Evolutionary conservation across 2,797 vertebrate genomes (phyloP).

Genomic region (Poeciliopsis paucimaculata): DNA sequence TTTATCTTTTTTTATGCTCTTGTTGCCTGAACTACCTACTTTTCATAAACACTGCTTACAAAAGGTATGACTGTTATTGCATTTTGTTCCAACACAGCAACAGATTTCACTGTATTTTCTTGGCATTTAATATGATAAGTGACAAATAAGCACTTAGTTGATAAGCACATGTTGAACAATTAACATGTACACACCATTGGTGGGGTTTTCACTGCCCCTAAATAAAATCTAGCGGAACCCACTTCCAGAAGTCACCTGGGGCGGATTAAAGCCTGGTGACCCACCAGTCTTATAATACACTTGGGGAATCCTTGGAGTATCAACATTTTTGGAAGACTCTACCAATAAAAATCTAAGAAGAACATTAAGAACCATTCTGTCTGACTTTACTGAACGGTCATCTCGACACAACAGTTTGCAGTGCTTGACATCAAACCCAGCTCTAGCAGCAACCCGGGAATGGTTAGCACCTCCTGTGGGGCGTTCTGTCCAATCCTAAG

Average conservation of each 20-base stretch:
- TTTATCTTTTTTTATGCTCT: background rate
- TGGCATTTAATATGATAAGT: background rate
- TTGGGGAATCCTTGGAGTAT: background rate
- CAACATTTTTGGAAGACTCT: background rate
- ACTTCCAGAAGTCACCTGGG: background rate
- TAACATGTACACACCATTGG: too few relatives aligned
- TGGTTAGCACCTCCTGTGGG: constrained; percentile 32
- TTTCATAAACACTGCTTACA: background rate
- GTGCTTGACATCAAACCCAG: constrained; percentile 1
- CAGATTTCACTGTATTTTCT: background rate
- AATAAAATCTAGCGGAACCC: background rate
- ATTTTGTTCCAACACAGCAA: background rate
- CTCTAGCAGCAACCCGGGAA: background rate
- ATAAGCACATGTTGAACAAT: background rate
- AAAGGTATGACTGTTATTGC: background rate
- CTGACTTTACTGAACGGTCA: background rate
- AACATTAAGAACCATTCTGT: background rate
- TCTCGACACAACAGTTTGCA: background rate
- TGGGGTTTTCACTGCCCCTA: background rate
- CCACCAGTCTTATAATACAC: too few relatives aligned
- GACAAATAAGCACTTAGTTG: background rate
- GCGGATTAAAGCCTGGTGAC: too few relatives aligned
- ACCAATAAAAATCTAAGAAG: background rate
- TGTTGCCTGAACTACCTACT: background rate
- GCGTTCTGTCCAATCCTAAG: constrained; percentile 7